phyloP scores from a whole-genome alignment of 2,113 vertebrate genomes.

The Syngnathus scovelli region DNA sequence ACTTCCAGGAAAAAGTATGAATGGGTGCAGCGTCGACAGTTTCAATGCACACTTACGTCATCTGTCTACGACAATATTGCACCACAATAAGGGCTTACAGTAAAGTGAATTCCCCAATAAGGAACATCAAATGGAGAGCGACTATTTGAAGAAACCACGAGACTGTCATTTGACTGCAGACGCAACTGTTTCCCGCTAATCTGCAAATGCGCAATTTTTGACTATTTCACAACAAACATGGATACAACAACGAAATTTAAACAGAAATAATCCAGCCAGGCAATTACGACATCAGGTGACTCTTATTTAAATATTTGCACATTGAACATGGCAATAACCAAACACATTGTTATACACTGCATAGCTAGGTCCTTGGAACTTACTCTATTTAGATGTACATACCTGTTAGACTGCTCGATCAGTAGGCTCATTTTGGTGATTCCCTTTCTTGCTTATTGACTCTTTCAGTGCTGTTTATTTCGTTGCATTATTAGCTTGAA shows the following conservation, averaged over 20 bases:
- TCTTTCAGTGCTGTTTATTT: background rate
- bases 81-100: constrained; percentile 6
- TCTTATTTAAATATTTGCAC: background rate
- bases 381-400: background rate
- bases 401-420: constrained; percentile 5
- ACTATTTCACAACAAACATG: background rate
- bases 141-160: constrained; percentile 39
- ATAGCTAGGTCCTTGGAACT: background rate
- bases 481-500: background rate
- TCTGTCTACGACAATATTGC: constrained; percentile 6
- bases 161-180: constrained; percentile 43
- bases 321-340: background rate
- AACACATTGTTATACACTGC: background rate
- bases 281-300: background rate
- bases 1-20: constrained; percentile 30
- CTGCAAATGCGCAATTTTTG: no score
- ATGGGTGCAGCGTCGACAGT: background rate
- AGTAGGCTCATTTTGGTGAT: constrained; percentile 27
- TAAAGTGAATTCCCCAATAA: constrained; percentile 11
- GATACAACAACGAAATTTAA: background rate
- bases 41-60: constrained; percentile 3
- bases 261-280: background rate
- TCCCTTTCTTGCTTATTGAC: background rate
- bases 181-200: background rate
- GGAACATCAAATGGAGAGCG: constrained; percentile 24